Evolutionary conservation across 1,140 invertebrate species (phyloP).

Genomic region (Macrotrachela quadricornifera): DNA sequence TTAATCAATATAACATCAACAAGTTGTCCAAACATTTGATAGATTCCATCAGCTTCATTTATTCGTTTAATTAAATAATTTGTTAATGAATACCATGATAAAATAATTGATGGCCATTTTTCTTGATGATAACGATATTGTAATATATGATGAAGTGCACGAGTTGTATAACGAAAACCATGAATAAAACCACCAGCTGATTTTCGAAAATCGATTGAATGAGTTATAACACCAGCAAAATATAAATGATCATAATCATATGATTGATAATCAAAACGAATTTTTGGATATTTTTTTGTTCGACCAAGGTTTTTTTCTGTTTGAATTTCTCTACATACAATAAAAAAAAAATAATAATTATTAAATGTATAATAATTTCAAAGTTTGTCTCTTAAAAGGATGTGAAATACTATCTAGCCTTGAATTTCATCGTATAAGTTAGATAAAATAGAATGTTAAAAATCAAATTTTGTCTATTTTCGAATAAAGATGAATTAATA

Average conservation of each 20-base stretch:
- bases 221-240: constrained; percentile 27
- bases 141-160: constrained; percentile 23
- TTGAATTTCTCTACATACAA: too few species aligned
- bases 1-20: constrained; percentile 19
- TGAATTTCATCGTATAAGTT: too few species aligned
- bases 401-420: too few species aligned
- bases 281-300: constrained; percentile 26
- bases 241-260: constrained; percentile 20
- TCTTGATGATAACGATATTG: constrained; percentile 26
- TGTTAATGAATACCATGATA: constrained; percentile 17
- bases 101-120: constrained; percentile 23
- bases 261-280: constrained; percentile 28
- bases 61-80: constrained; percentile 24
- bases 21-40: constrained; percentile 32
- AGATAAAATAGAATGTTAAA: too few species aligned
- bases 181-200: constrained; percentile 35
- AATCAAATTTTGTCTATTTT: too few species aligned
- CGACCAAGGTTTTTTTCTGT: not conserved
- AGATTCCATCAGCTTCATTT: constrained; percentile 32
- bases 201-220: constrained; percentile 32
- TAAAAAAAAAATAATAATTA: too few species aligned
- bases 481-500: too few species aligned
- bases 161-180: constrained; percentile 34
- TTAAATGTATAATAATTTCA: too few species aligned
- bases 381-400: too few species aligned